Evolutionary conservation across 2,888 invertebrate species (phyloP).

Genomic region (Eupithecia subumbrata): DNA sequence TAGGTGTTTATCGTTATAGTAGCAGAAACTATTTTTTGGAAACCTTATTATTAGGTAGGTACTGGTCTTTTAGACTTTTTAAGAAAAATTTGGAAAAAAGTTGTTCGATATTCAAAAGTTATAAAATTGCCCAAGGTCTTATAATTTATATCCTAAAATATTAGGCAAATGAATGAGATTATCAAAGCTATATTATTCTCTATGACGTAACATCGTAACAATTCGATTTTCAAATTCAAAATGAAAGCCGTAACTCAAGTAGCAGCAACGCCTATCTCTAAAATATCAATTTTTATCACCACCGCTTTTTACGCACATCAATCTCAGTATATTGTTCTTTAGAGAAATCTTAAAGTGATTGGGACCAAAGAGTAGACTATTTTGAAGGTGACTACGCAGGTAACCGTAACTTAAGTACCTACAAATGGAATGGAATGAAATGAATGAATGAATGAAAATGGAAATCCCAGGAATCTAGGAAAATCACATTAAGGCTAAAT

Average conservation of each 20-base stretch:
- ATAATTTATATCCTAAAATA: background rate
- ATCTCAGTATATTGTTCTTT: conserved; percentile 35
- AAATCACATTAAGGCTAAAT: too few relatives aligned
- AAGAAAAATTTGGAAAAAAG: background rate
- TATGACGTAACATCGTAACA: conserved; percentile 12
- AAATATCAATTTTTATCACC: conserved; percentile 36
- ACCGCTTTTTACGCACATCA: conserved; percentile 34
- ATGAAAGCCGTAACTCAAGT: conserved; percentile 33
- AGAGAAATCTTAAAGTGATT: conserved; percentile 17
- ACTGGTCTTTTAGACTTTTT: background rate
- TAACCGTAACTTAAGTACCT: background rate
- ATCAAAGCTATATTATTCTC: background rate
- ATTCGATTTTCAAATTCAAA: conserved; percentile 25
- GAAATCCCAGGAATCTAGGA: too few relatives aligned
- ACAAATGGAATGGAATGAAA: too few relatives aligned
- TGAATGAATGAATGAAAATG: too few relatives aligned
- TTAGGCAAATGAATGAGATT: background rate
- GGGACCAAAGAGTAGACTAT: background rate
- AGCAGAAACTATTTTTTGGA: background rate
- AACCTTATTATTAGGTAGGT: background rate
- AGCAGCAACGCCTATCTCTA: conserved; percentile 34
- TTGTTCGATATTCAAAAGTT: background rate
- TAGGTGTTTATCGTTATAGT: background rate
- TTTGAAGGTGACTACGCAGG: background rate
- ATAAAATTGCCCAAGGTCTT: background rate